These are phyloP conservation scores for Sinocyclocheilus anshuiensis DNA, from an alignment of 2,113 vertebrate genomes.

Conservation along the genomic window DNA sequence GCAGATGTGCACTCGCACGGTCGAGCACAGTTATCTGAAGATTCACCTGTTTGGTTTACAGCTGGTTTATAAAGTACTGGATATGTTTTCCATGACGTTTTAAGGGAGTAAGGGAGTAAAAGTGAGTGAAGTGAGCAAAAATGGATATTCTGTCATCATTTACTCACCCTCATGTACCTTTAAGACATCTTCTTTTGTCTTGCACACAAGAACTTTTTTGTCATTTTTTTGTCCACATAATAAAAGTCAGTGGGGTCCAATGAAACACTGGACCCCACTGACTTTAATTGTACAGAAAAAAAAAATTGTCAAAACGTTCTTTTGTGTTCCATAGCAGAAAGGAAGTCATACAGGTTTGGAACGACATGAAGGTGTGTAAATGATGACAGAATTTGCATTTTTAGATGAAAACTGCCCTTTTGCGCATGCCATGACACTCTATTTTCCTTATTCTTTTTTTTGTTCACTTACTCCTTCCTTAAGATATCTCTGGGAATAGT, in stretches of 20 bases:
- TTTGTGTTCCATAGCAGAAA: not conserved
- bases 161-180: not conserved
- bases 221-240: not conserved
- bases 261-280: not conserved
- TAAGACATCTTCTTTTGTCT: not conserved
- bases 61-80: not conserved
- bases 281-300: not conserved
- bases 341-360: not conserved
- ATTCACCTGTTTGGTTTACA: conserved; percentile 10
- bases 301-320: not conserved
- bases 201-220: not conserved
- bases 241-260: not conserved
- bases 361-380: not conserved
- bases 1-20: not conserved
- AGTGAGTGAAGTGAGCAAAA: not conserved
- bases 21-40: not conserved
- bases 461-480: not conserved
- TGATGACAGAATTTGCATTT: not conserved
- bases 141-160: not conserved
- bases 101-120: not conserved
- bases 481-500: too few relatives aligned
- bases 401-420: not conserved
- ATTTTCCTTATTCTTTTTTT: not conserved
- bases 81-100: not conserved
- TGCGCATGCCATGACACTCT: not conserved